Base-by-base conservation (phyloP, 2,113 vertebrate species). In the Lycaon pictus region DNA sequence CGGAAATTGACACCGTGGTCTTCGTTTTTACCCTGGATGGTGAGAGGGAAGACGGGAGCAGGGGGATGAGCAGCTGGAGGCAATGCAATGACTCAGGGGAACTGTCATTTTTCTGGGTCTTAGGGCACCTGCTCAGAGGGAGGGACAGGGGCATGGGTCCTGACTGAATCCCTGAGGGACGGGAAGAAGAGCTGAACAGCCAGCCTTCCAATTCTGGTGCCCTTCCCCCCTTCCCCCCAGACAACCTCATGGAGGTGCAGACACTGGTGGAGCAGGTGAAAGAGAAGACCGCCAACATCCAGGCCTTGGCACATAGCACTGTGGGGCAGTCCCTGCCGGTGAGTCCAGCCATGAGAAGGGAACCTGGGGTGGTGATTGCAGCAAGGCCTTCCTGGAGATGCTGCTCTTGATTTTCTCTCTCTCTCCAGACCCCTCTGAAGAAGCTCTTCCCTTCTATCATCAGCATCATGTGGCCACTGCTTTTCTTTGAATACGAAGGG, bases 11-110 rank as follows among this genome's bases (percentile, higher is more conserved):
- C 96, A 98, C 98, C 0, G 97, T 99, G n/a, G 94, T 99, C 35
- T 99, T 99, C 81, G 83, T 99, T 84, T 99, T 99, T 87, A 98
- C 98, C 0, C 95, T 98, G 53, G 98, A 98, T 27, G 98, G 99
- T 99, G 97, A 99, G 98, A 51, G 3, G 48, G 37, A 89, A 60
- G 29, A 12, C n/a, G 48, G 53, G 15, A 37, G 53, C 0, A 1
- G 5, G n/a, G n/a, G 80, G 16, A 7, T 11, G 32, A 69, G 37
- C 35, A 63, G 23, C 48, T 16, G 7, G 48, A 90, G 53, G 58
- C 23, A 12, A 51, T n/a, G 23, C 32, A 56, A 63, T 58, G 48
- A 53, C 63, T 80, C 56, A 58, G 72, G 69, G 67, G 58, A 27
- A 35, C 62, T 60, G 48, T 22, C 19, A 12, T 53, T 94, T 95